Conservation (phyloP, 1,140 invertebrate genomes). For the Heliconius himera region DNA sequence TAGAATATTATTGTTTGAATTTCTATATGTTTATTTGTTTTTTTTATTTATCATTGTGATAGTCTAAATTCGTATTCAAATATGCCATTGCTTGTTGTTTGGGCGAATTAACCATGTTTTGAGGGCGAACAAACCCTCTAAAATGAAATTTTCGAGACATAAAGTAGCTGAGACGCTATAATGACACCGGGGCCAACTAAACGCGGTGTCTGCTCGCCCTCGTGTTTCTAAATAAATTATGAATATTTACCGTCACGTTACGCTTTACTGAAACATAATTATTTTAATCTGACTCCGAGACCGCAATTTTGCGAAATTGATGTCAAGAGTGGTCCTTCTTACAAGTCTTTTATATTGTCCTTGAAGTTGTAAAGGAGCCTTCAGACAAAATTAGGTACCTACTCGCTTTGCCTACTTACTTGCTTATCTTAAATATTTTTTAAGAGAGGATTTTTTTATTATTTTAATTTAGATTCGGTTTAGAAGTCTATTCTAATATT, state of each 20-base stretch:
- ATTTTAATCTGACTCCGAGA: slow-evolving; percentile 73
- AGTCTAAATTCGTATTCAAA: slow-evolving; percentile 36
- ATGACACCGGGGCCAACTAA: slow-evolving; percentile 60
- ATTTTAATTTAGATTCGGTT: background rate
- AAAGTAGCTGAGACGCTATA: slow-evolving; percentile 70
- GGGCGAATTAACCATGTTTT: slow-evolving; percentile 64
- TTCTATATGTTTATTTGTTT: slow-evolving; percentile 18
- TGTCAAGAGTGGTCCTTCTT: slow-evolving; percentile 53
- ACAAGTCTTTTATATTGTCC: slow-evolving; percentile 37
- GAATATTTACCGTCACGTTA: slow-evolving; percentile 76
- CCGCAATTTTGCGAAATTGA: slow-evolving; percentile 65
- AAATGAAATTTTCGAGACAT: slow-evolving; percentile 74
- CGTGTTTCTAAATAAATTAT: slow-evolving; percentile 78
- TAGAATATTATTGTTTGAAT: background rate
- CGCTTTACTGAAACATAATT: slow-evolving; percentile 74
- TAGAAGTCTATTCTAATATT: background rate
- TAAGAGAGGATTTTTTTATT: background rate
- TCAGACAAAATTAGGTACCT: slow-evolving; percentile 37
- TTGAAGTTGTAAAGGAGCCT: slow-evolving; percentile 36
- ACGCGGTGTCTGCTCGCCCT: slow-evolving; percentile 60
- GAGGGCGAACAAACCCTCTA: slow-evolving; percentile 60
- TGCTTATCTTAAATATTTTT: slow-evolving; percentile 6
- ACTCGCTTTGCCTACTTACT: slow-evolving; percentile 28
- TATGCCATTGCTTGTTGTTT: slow-evolving; percentile 53
- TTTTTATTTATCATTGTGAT: slow-evolving; percentile 1